Evolutionary conservation across 2,797 vertebrate species (phyloP), one percentile per base, ranked within the genome.

Genomic region (Leptodactylus fallax): DNA sequence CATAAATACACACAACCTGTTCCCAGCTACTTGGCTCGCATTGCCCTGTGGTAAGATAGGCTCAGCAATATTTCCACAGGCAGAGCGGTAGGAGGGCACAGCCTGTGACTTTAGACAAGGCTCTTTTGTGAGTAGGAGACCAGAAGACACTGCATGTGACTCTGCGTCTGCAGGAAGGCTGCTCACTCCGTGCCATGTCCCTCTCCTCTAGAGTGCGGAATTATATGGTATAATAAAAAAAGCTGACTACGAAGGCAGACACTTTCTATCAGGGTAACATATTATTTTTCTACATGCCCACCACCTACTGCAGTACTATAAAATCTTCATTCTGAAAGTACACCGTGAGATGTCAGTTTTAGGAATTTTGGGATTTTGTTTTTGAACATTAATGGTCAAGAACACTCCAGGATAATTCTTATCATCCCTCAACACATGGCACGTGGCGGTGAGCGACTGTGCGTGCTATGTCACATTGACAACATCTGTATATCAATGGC

Each of bases 1-100:
- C 72, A n/a, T 76, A 76, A 74, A 49, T 12, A n/a, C 72, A 47
- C 17, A 45, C 36, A 47, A 72, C 27, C 45, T 76, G 72, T 49
- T 49, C 47, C 36, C 72, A 49, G 21, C 72, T 10, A n/a, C 72
- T 76, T 76, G 72, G 86, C 81, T 65, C 17, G 67, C 85, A 81
- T 63, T 58, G 88, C 90, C 90, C 91, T 87, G 60, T 91, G 89
- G 87, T 88, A 79, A 90, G 91, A 90, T 87, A 91, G 86, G 85
- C 90, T 90, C 87, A 85, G 80, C 82, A 91, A 86, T 85, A 84
- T 90, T 92, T 92, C 90, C 74, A 91, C 91, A 93, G 92, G 92
- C 90, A 91, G 72, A 76, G 47, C 9, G 72, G 72, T 51, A 49
- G 87, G 0, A 17, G 71, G 92, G 87, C 83, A 51, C 88, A 89